Base-by-base conservation (phyloP, 92 coral and sea anemone species). In the Porites cylindrica region DNA sequence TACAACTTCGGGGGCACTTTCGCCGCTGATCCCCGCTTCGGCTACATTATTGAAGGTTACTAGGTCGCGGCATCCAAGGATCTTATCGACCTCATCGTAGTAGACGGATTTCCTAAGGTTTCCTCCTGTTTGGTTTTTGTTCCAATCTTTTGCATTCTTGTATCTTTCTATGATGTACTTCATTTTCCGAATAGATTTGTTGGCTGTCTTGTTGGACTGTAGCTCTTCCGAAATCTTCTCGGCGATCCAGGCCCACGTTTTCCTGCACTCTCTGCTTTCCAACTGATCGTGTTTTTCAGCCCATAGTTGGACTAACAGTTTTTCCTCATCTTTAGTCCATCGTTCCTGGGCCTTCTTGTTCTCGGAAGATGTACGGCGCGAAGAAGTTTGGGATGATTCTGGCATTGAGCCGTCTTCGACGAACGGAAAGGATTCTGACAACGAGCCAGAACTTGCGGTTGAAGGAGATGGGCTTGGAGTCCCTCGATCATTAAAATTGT, bases 291-390 rank as follows among this genome's bases (percentile, higher is more conserved):
- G 66, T 24, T 81, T 88, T 59, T 88, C 88, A 1, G 88, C 83
- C 91, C 91, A 88, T 51, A 89, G 67, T 51, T 89, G 79, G 23
- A 83, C 88, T 26, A 89, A 58, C 19, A 66, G 21, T 59, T 89
- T 76, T 69, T 87, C 66, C 72, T 87, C 72, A 10, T 87, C 86
- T 66, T 81, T 61, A 51, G 81, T 74, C 88, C 88, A 88, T 66
- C 70, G 51, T 9, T 88, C 80, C 68, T 88, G 78, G 8, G 79
- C 65, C 79, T 75, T 75, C 66, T 75, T 75, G 66, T 6, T 23
- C 66, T 75, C 66, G 62, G 60, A 17, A 26, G 32, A 26, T 26
- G 32, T 26, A 26, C 32, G 32, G 32, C 32, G 32, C 32, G 32
- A 26, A 26, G 32, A 26, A 26, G 32, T 26, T 26, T 26, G 32